phyloP scores from a whole-genome alignment of 2,113 vertebrate species.

The Paramormyrops kingsleyae region DNA sequence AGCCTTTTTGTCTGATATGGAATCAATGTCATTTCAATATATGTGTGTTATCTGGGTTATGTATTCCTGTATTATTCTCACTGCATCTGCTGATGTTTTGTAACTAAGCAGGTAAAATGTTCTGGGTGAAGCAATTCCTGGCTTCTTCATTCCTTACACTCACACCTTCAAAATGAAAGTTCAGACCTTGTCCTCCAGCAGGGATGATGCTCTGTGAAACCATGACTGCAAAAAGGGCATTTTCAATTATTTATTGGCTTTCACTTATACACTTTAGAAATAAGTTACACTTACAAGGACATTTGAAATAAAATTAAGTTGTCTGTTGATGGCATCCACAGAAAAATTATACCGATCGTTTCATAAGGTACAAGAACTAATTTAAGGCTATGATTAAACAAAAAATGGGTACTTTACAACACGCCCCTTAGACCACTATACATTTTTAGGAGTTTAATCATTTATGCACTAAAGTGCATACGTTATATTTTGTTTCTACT shows the following conservation, averaged over 20 bases:
- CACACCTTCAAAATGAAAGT: background rate
- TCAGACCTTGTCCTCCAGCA: background rate
- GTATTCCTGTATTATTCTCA: background rate
- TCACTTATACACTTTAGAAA: slow-evolving; percentile 10
- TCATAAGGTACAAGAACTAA: background rate
- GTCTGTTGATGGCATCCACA: background rate
- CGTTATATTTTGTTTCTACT: background rate
- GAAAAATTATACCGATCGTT: background rate
- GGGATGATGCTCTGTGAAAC: background rate
- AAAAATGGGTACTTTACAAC: background rate
- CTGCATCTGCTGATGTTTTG: background rate
- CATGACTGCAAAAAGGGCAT: background rate
- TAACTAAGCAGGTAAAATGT: background rate
- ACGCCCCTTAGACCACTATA: background rate
- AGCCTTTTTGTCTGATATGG: too few species aligned
- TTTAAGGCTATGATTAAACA: slow-evolving; percentile 9
- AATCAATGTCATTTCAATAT: too few species aligned
- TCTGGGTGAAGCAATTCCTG: background rate
- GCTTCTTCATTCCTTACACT: background rate
- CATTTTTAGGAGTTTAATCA: background rate
- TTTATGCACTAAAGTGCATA: background rate
- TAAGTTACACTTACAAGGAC: slow-evolving; percentile 16
- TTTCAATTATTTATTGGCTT: slow-evolving; percentile 20
- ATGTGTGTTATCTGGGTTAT: background rate
- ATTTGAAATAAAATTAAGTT: slow-evolving; percentile 7